Evolutionary conservation across 2,888 invertebrate species (phyloP).

Genomic region (Macroteleia sp.): DNA sequence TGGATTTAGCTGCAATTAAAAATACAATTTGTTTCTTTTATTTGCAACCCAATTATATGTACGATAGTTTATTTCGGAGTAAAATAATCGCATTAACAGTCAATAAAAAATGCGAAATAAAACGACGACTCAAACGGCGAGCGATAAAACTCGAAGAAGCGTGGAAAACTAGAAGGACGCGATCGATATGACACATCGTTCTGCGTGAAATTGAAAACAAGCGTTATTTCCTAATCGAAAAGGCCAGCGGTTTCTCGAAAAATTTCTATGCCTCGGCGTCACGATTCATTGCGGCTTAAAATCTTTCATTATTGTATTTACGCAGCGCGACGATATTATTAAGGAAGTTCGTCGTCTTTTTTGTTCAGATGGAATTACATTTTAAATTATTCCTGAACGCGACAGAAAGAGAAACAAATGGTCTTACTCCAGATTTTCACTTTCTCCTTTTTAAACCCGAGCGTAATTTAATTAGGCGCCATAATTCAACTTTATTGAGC

Average conservation of each 20-base stretch:
- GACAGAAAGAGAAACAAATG: conserved; percentile 13
- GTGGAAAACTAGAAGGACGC: background rate
- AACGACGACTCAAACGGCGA: background rate
- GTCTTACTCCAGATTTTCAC: conserved; percentile 39
- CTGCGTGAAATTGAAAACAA: conserved; percentile 34
- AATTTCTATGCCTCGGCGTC: conserved; percentile 53
- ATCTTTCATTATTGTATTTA: conserved; percentile 57
- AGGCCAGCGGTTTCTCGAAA: conserved; percentile 42
- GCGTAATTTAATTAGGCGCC: conserved; percentile 39
- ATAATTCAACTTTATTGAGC: conserved; percentile 26
- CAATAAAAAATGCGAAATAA: background rate
- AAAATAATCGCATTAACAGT: background rate
- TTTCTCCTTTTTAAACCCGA: conserved; percentile 40
- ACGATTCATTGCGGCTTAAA: conserved; percentile 58
- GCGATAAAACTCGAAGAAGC: background rate
- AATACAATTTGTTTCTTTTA: too few relatives aligned
- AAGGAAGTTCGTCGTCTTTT: conserved; percentile 43
- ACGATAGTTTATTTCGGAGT: too few relatives aligned
- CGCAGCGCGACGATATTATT: conserved; percentile 58
- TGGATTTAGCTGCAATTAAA: background rate
- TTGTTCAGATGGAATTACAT: conserved; percentile 34
- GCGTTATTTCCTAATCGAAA: conserved; percentile 45
- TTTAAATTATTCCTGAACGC: conserved; percentile 24
- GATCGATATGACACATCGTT: conserved; percentile 10
- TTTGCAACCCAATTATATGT: too few relatives aligned